These are phyloP conservation scores for Tortrix viridana DNA, from an alignment of 2,888 invertebrate species.

Conservation along the genomic window DNA sequence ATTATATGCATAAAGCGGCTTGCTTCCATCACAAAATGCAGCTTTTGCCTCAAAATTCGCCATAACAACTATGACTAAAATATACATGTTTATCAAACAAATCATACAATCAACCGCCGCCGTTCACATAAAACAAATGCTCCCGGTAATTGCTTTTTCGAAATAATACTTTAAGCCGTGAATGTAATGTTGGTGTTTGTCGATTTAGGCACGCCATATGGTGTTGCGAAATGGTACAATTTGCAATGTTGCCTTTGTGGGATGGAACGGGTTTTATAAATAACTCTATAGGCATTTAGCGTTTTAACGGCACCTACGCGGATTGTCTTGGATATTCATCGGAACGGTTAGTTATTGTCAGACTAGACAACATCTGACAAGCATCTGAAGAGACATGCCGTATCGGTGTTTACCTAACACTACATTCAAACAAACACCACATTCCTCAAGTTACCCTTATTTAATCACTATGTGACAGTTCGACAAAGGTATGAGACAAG, in stretches of 20 bases:
- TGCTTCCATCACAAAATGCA: too few relatives aligned
- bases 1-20: too few relatives aligned
- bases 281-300: neutral
- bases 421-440: too few relatives aligned
- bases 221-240: slow-evolving; percentile 7
- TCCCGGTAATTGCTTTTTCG: neutral
- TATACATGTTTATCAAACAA: neutral
- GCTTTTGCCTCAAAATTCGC: too few relatives aligned
- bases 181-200: neutral
- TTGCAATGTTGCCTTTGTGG: slow-evolving; percentile 5
- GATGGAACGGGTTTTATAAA: neutral
- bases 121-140: neutral
- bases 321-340: neutral
- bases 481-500: too few relatives aligned
- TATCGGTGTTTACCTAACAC: too few relatives aligned
- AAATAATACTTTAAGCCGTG: neutral
- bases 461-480: too few relatives aligned
- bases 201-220: slow-evolving; percentile 5
- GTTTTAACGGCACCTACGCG: slow-evolving; percentile 4
- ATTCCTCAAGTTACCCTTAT: too few relatives aligned
- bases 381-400: too few relatives aligned
- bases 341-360: neutral
- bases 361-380: too few relatives aligned
- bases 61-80: too few relatives aligned
- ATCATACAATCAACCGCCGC: neutral